Evolutionary conservation across 92 coral and sea anemone genomes (phyloP), one percentile per base, ranked within the genome.

Genomic region (Nematostella vectensis): DNA sequence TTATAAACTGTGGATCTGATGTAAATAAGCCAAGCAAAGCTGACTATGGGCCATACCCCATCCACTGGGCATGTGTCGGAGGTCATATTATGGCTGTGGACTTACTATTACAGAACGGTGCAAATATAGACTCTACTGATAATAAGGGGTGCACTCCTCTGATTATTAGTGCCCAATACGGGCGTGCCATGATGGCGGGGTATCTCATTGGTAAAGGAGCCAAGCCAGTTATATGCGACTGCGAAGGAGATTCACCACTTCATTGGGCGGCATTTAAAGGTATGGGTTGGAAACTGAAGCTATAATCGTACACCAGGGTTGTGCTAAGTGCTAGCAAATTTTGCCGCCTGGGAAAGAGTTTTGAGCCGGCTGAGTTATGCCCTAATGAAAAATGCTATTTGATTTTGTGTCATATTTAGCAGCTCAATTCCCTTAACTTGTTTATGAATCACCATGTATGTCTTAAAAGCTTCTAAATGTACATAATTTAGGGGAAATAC

Each of bases 231-330:
- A 60, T 88, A 56, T 77, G 86, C 13, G 99, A 93, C 48, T 61
- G 67, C 58, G 99, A 93, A 53, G 99, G 99, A 16, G 99, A 93
- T 58, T 80, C 53, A 43, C 93, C 99, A 25, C 68, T 93, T 19
- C 99, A 93, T 30, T 93, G 99, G 99, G 93, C 96, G 28, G 82
- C 93, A 55, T 93, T 93, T 52, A 93, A 93, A 93, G 99, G 99
- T 86, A 37, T 44, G 58, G 49, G n/a, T n/a, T n/a, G n/a, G n/a
- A n/a, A n/a, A n/a, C n/a, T n/a, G n/a, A n/a, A n/a, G n/a, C n/a
- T n/a, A n/a, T n/a, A n/a, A n/a, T n/a, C n/a, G n/a, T n/a, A n/a
- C n/a, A n/a, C n/a, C n/a, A n/a, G n/a, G n/a, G n/a, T n/a, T n/a
- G n/a, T n/a, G n/a, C n/a, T n/a, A n/a, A n/a, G n/a, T n/a, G n/a